Evolutionary conservation across 2,797 vertebrate species (phyloP), one percentile per base, ranked within the genome.

Genomic region (Oophaga sylvatica): DNA sequence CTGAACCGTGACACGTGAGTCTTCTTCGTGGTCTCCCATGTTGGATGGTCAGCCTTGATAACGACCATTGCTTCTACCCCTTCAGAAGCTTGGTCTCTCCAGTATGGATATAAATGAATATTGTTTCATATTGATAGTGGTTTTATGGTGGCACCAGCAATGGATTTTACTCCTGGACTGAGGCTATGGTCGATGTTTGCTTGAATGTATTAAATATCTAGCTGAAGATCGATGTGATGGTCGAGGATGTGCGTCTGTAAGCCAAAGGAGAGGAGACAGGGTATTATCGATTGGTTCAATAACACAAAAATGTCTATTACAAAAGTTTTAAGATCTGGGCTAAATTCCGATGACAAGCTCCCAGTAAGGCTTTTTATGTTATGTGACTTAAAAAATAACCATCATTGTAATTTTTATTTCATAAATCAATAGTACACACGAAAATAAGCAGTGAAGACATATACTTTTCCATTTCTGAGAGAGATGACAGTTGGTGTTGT

Each of bases 171-270:
- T 79, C 62, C 63, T 26, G 68, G 41, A 75, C 31, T 9, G 8
- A 53, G 45, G 0, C 62, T 85, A 71, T 79, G 88, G 45, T 16
- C 86, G 92, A 1, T 84, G 88, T 75, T 75, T 76, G 0, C 0
- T 67, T 0, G 22, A 48, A 48, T 11, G 0, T 71, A 76, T 15
- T 63, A 19, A 63, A 5, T 35, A 80, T 0, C 0, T 31, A 13
- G 87, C 17, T 0, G 19, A 41, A 0, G 83, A 60, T 5, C 86
- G 71, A 7, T 26, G 56, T 53, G 90, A 73, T 0, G 29, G 53
- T 0, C n/a, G 65, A 3, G 70, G 84, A 1, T 85, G 73, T 0
- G 0, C 7, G 0, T 15, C 94, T 95, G 90, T 3, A 90, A 91
- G 26, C 5, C 5, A 70, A 89, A 16, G 20, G 0, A 0, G 29